Conservation (phyloP, 37 sponge, comb jelly and placozoan genomes). For the Aphrocallistes beatrix region DNA sequence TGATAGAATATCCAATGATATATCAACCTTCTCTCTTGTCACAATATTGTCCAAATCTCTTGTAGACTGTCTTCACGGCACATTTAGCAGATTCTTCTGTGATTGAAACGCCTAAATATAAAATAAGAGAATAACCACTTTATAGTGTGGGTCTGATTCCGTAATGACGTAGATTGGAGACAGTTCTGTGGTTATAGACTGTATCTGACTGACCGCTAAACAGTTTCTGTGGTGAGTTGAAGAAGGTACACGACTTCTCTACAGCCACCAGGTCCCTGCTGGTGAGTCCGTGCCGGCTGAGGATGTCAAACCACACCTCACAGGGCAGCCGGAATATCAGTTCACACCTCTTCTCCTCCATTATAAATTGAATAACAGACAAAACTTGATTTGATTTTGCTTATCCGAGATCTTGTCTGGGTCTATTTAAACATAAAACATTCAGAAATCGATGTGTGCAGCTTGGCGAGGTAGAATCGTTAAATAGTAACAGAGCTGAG, state of each 20-base stretch:
- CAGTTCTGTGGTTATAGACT: too few species aligned
- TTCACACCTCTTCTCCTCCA: too few species aligned
- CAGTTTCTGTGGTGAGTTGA: constrained; percentile 15
- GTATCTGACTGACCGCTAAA: background rate
- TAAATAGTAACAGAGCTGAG: too few species aligned
- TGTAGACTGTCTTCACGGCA: constrained; percentile 23
- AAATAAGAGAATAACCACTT: background rate
- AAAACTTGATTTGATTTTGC: too few species aligned
- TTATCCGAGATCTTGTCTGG: too few species aligned
- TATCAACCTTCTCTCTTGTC: constrained; percentile 37
- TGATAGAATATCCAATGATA: too few species aligned
- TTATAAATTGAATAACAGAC: too few species aligned
- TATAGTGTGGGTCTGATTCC: too few species aligned
- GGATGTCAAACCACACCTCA: constrained; percentile 41
- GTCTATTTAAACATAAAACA: too few species aligned
- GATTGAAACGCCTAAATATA: constrained; percentile 25
- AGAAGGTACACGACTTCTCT: constrained; percentile 37
- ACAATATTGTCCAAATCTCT: constrained; percentile 27
- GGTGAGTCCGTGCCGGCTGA: constrained; percentile 28
- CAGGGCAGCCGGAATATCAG: constrained; percentile 24
- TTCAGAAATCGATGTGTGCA: too few species aligned
- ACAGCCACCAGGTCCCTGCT: constrained; percentile 31
- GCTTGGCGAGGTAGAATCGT: too few species aligned
- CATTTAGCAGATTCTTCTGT: constrained; percentile 54
- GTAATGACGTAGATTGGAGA: too few species aligned